Conservation (phyloP, 2,797 vertebrate genomes). For the Hypotaenidia philippensis region DNA sequence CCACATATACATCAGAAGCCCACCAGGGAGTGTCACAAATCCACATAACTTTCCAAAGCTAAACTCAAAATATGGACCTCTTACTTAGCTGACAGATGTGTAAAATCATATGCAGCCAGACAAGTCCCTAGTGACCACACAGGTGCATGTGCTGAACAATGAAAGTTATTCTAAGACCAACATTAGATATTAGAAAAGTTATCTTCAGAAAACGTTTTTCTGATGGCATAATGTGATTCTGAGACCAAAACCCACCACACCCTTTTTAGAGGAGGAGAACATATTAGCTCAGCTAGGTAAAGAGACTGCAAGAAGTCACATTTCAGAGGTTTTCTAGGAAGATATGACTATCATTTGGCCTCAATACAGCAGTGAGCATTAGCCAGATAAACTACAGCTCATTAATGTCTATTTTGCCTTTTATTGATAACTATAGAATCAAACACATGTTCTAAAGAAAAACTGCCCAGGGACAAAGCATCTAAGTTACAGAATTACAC, state of each 20-base stretch:
- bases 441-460: neutral
- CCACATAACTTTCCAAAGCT: constrained; percentile 72
- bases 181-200: constrained; percentile 43
- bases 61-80: constrained; percentile 75
- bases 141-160: constrained; percentile 71
- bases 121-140: constrained; percentile 72
- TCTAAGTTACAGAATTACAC: neutral
- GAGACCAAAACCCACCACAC: constrained; percentile 44
- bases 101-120: constrained; percentile 76
- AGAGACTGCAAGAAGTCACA: constrained; percentile 5
- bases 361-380: neutral
- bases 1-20: constrained; percentile 71
- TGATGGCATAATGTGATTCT: constrained; percentile 59
- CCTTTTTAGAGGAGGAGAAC: constrained; percentile 35
- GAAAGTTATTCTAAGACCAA: constrained; percentile 62
- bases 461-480: neutral
- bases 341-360: constrained; percentile 16
- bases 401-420: neutral
- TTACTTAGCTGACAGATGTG: constrained; percentile 82
- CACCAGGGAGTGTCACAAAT: constrained; percentile 79
- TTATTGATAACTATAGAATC: constrained; percentile 3
- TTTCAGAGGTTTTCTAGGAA: constrained; percentile 42
- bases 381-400: neutral
- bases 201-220: constrained; percentile 54
- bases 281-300: constrained; percentile 61